Evolutionary conservation across 92 coral and sea anemone species (phyloP), one percentile per base, ranked within the genome.

Genomic region (Muricea muricata): DNA sequence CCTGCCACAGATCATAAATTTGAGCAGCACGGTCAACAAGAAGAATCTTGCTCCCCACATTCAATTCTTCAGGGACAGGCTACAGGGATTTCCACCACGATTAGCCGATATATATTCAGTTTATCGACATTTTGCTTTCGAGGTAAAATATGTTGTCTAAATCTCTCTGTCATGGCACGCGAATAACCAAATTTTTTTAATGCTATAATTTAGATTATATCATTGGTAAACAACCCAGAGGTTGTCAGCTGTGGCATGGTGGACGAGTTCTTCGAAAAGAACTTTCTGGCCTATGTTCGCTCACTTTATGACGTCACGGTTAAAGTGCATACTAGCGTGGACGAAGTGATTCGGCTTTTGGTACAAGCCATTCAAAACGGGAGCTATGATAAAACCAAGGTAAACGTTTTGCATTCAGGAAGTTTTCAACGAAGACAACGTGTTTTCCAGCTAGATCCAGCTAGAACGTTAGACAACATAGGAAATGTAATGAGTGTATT

Each of bases 101-200:
- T 21, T 65, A 29, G 72, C 72, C 72, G 1, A 65, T 21, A 65
- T 65, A 10, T 65, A 65, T 18, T 65, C 72, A 8, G n/a, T 65
- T 0, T 65, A 65, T 65, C 72, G 72, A 8, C 41, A 65, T 2
- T 65, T 65, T 0, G 72, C 41, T 65, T 65, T 0, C 72, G 33
- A 65, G 35, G 72, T 6, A 65, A 33, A 29, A 33, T 14, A 17
- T 6, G 41, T 65, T 65, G 29, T 28, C 6, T 6, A 65, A 17
- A 0, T 65, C 14, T n/a, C 35, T 21, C 7, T 4, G 9, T 37
- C 42, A 37, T 37, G 42, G 5, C 4, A 9, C 42, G 42, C 4
- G 9, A 37, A 37, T 4, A 37, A 37, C 9, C 4, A 37, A 4
- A 37, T 4, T 37, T 4, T 37, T 37, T 9, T 4, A 37, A 4